Percentiles rank a stretch among this genome's conserved stretches.
Evolutionary conservation across 2,113 vertebrate genomes (phyloP).

Genomic region (Petroica traversi): DNA sequence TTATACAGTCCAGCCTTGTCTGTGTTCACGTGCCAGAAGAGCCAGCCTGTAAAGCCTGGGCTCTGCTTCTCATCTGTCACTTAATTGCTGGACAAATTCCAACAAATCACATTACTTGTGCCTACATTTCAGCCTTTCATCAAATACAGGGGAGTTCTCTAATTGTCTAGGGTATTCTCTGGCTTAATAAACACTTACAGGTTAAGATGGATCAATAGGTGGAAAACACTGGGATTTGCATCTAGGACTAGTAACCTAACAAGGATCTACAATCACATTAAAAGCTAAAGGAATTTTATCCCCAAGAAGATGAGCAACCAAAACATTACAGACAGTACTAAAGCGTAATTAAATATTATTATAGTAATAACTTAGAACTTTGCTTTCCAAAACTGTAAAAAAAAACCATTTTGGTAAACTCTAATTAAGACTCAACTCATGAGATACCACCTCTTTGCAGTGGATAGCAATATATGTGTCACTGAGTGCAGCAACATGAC

Average conservation of each 20-base stretch:
- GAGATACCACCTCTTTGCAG: background rate
- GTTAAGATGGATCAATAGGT: background rate
- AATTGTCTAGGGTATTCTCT: background rate
- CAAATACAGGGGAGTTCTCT: background rate
- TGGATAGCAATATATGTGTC: background rate
- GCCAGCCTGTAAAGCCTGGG: accelerated
- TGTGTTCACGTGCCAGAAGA: background rate
- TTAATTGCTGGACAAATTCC: background rate
- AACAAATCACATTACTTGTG: background rate
- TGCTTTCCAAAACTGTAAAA: background rate
- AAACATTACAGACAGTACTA: background rate
- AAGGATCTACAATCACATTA: background rate
- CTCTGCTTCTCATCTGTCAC: background rate
- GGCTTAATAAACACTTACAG: background rate
- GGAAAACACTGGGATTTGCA: background rate
- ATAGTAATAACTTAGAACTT: background rate
- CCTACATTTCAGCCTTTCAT: background rate
- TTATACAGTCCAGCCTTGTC: background rate
- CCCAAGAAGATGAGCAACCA: background rate
- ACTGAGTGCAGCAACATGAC: conserved; percentile 16
- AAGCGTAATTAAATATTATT: background rate
- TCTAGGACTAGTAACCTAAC: background rate
- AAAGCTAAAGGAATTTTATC: background rate
- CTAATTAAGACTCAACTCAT: background rate
- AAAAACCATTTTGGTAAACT: background rate